Base-by-base conservation (phyloP, 2,113 vertebrate genomes). In the Felis chaus region DNA sequence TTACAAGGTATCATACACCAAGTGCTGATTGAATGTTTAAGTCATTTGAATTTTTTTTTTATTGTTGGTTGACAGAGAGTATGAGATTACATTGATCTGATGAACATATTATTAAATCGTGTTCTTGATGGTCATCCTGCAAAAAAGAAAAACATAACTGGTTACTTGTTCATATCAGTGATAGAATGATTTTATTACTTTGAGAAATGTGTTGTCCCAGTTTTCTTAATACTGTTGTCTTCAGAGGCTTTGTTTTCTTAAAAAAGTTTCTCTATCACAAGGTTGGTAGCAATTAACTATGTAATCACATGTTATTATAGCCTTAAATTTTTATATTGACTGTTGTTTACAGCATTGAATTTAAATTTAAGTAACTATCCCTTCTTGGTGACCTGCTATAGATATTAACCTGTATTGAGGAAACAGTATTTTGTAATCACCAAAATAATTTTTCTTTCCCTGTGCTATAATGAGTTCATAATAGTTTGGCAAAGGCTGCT, bases 371-470 rank as follows among this genome's bases (percentile, higher is more conserved):
- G 41, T 87, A 73, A 45, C 27, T 39, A 53, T 21, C 0, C 7
- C 18, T 92, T 91, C 29, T n/a, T 95, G 61, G 55, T 88, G 57
- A 76, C 53, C 1, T 90, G 61, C 87, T 95, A 7, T 61, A 92
- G 57, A 95, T 91, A 78, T 97, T 89, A 93, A 90, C 36, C 41
- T 95, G 5, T 39, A 69, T 80, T 63, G n/a, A 55, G 89, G 13
- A 79, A 95, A 71, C 39, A 73, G 31, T 71, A 63, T 89, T 81
- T 90, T 90, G 7, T 84, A 85, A 50, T 87, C 27, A 94, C n/a
- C 39, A 63, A 91, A 69, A 78, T 92, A 50, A 92, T 78, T 36
- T 92, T 61, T 66, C 36, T 73, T 91, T 87, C 21, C 31, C 65
- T 50, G 2, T 83, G 13, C 10, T 83, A 1, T 63, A 48, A 31